Base-by-base conservation (phyloP, 2,113 vertebrate species). In the Corydoras maculifer region DNA sequence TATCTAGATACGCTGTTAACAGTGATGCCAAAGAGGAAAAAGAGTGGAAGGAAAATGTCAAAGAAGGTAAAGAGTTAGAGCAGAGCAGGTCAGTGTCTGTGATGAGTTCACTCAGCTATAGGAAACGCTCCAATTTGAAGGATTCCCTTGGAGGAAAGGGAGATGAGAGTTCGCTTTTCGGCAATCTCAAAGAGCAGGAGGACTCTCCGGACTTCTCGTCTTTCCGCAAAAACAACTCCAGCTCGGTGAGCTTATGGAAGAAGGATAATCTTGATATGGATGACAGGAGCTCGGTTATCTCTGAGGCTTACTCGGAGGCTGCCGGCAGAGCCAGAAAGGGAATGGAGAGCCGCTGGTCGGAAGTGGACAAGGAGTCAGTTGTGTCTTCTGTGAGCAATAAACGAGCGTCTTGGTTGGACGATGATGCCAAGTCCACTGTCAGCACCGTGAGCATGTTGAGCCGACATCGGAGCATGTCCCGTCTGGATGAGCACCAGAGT, bases 71-170 rank as follows among this genome's bases (percentile, higher is more conserved):
- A 68, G 93, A 91, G 69, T 71, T 75, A 30, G 93, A 95, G 65
- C 85, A 92, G 57, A 77, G 63, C 82, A 87, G 94, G 70, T 90
- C 94, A 0, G 75, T 87, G 74, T 95, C 95, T 0, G 91, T 87
- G 29, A 88, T 93, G 88, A 97, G 94, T 83, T 95, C 91, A 7
- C 92, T 98, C 68, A 98, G 94, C 89, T 98, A 99, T 82, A 91
- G 94, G 80, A 97, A 94, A 82, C 88, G 91, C 15, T 84, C 88
- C 15, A 84, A 87, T 75, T 78, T 93, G 10, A 94, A 93, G 78
- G 91, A 94, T 65, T 93, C 93, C 62, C 89, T 93, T 30, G 87
- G 90, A 8, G 91, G 92, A 60, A 85, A 84, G 2, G 93, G 90
- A 62, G 93, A 93, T 0, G 85, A 91, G 73, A 87, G 84, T 67